These are phyloP conservation scores for Caenorhabditis drosophilae DNA, from an alignment of 2,888 invertebrate species.

Conservation along the genomic window DNA sequence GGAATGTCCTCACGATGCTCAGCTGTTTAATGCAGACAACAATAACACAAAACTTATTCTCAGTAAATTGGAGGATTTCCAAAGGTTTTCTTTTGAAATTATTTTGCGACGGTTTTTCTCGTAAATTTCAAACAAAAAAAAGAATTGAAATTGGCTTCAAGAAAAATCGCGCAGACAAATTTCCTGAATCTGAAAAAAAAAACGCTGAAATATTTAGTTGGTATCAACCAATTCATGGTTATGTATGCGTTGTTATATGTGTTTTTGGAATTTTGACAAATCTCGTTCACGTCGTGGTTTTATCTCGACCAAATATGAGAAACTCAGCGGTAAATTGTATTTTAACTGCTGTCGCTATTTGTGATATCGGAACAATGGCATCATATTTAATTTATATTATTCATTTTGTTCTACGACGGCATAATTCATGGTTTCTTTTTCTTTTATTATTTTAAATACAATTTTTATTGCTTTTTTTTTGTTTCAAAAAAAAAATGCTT, in stretches of 20 bases:
- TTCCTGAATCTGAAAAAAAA: no score
- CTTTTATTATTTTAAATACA: no score
- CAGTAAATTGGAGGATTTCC: slow-evolving; percentile 45
- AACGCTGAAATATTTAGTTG: no score
- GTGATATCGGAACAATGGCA: slow-evolving; percentile 65
- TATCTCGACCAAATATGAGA: slow-evolving; percentile 57
- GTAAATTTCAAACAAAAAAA: slow-evolving; percentile 3
- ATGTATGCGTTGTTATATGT: slow-evolving; percentile 63
- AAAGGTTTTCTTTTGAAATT: slow-evolving; percentile 33
- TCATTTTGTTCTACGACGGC: slow-evolving; percentile 58
- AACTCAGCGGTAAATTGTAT: slow-evolving; percentile 61
- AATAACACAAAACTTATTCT: slow-evolving; percentile 53
- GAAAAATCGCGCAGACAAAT: not conserved
- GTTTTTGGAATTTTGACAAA: slow-evolving; percentile 66
- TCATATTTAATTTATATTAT: slow-evolving; percentile 63
- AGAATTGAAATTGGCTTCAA: not conserved
- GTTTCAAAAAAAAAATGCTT: not conserved
- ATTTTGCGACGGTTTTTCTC: not conserved
- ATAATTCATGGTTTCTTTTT: slow-evolving; percentile 50
- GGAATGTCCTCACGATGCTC: slow-evolving; percentile 59
- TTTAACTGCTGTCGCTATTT: slow-evolving; percentile 64
- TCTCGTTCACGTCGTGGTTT: slow-evolving; percentile 62
- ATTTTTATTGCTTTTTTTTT: not conserved
- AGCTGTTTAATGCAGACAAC: slow-evolving; percentile 56
- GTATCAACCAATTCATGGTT: slow-evolving; percentile 65